These are phyloP conservation scores for Phoxinus dragarum DNA, from an alignment of 2,797 vertebrate species.

Conservation along the genomic window DNA sequence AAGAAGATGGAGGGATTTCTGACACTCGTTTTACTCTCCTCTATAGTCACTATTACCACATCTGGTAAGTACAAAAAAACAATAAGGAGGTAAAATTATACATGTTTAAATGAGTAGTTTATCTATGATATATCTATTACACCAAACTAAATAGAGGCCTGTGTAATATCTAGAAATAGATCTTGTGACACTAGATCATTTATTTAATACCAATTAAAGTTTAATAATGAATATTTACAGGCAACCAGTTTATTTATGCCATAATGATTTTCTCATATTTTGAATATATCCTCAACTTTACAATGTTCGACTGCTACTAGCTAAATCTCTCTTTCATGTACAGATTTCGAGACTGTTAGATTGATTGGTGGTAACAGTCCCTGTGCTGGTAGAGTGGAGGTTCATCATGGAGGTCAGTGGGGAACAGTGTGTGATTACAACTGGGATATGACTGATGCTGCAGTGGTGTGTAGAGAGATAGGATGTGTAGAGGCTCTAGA, in stretches of 20 bases:
- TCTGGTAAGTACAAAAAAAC: slow-evolving; percentile 21
- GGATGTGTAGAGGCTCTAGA: slow-evolving; percentile 61
- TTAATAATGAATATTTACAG: no score
- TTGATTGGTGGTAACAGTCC: background rate
- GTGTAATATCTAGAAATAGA: background rate
- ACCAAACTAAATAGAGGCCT: no score
- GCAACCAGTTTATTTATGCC: no score
- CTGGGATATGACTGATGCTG: slow-evolving; percentile 54
- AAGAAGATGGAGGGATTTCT: background rate
- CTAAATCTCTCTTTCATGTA: no score
- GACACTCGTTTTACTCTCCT: background rate
- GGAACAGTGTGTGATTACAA: slow-evolving; percentile 18
- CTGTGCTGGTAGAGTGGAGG: background rate
- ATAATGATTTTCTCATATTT: no score
- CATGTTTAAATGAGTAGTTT: background rate
- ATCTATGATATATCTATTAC: no score
- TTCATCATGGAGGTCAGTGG: background rate
- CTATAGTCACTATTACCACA: background rate
- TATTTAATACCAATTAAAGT: no score
- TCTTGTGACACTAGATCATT: no score
- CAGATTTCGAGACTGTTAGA: background rate
- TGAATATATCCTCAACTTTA: no score
- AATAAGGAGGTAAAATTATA: background rate
- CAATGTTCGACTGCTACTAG: no score
- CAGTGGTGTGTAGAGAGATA: slow-evolving; percentile 66